A percentile compares a stretch with the other conserved stretches of the same genome.
phyloP scores from a whole-genome alignment of 2,888 invertebrate species.

The Globia sparganii region DNA sequence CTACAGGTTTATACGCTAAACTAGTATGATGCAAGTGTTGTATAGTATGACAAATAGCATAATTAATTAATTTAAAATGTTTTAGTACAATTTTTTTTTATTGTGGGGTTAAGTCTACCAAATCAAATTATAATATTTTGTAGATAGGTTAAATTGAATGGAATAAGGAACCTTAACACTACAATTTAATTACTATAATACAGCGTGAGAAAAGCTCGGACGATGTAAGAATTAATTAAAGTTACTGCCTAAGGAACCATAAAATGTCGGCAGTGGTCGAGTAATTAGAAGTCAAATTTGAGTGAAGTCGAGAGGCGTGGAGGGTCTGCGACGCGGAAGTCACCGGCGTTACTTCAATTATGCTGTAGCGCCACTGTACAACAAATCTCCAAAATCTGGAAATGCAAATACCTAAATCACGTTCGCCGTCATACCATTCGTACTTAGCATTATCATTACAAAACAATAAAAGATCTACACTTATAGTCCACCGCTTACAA shows the following conservation, averaged over 20 bases:
- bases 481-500: conserved; percentile 53
- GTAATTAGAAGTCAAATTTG: conserved; percentile 87
- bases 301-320: conserved; percentile 76
- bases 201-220: conserved; percentile 85
- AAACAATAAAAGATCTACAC: conserved; percentile 66
- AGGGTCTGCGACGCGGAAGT: conserved; percentile 76
- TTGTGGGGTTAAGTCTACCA: conserved; percentile 36
- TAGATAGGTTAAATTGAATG: conserved; percentile 62
- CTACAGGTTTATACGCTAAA: conserved; percentile 1
- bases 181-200: conserved; percentile 78
- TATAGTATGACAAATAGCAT: conserved; percentile 1
- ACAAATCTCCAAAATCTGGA: conserved; percentile 24
- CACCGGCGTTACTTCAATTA: conserved; percentile 53
- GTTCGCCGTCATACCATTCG: conserved; percentile 24
- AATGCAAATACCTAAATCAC: conserved; percentile 46
- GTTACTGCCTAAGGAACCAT: conserved; percentile 88
- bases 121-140: conserved; percentile 50
- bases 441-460: conserved; percentile 59
- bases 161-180: conserved; percentile 64
- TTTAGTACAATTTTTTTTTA: neutral
- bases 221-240: conserved; percentile 86
- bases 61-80: neutral
- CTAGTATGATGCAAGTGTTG: conserved; percentile 10
- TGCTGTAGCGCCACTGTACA: conserved; percentile 42
- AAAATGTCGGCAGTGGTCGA: conserved; percentile 82